A percentile compares a stretch with the other conserved stretches of the same genome.
phyloP scores from a whole-genome alignment of 2,113 vertebrate species.

The Zingel zingel region DNA sequence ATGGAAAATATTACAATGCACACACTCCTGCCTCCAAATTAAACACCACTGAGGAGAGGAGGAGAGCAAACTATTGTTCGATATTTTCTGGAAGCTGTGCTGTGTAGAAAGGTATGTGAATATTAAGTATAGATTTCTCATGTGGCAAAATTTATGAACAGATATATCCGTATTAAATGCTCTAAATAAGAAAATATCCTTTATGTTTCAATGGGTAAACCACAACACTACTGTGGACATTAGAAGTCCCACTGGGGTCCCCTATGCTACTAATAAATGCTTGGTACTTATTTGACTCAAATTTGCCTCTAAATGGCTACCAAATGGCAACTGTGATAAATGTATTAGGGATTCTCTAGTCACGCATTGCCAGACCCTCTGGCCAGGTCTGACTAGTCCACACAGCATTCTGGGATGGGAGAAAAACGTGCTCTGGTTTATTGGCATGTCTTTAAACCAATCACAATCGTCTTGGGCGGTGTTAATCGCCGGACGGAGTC shows the following conservation, averaged over 20 bases:
- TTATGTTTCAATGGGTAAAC: not conserved
- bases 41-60: constrained; percentile 35
- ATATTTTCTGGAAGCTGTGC: not conserved
- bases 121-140: not conserved
- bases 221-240: constrained; percentile 19
- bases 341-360: not conserved
- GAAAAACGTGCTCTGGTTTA: too few species aligned
- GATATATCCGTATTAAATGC: not conserved
- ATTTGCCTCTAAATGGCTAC: constrained; percentile 19
- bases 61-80: constrained; percentile 28
- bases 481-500: too few species aligned
- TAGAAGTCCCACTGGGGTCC: constrained; percentile 31
- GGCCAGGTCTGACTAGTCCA: too few species aligned
- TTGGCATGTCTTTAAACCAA: too few species aligned
- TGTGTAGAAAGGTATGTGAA: not conserved
- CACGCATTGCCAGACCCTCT: too few species aligned
- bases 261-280: constrained; percentile 26
- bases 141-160: not conserved
- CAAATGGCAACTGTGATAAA: constrained; percentile 14
- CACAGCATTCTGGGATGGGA: too few species aligned
- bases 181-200: constrained; percentile 6
- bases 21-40: constrained; percentile 47
- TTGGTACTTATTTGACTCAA: constrained; percentile 33
- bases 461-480: too few species aligned
- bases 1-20: constrained; percentile 63